Evolutionary conservation across 2,797 vertebrate species (phyloP).

Genomic region (Orientallactaga sibirica): DNA sequence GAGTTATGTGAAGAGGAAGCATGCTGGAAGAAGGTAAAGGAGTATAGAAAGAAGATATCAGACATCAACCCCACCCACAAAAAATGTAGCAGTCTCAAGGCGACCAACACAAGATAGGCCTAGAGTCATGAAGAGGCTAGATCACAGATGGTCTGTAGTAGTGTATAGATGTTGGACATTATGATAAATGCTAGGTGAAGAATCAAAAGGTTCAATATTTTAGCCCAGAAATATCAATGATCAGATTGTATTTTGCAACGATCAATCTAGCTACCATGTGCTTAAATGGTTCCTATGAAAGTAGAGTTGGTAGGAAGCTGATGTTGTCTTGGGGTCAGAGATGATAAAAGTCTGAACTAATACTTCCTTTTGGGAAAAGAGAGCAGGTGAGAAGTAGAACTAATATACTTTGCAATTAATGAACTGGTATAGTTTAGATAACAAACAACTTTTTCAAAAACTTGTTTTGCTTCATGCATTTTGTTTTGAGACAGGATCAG

Average conservation of each 20-base stretch:
- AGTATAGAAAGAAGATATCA: not conserved
- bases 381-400: not conserved
- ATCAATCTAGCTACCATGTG: not conserved
- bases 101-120: not conserved
- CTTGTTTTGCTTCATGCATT: not conserved
- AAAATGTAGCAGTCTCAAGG: too few relatives aligned
- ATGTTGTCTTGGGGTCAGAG: not conserved
- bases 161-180: not conserved
- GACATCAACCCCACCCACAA: not conserved
- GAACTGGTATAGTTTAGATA: not conserved
- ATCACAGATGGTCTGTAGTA: not conserved
- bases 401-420: not conserved
- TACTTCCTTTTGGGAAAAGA: not conserved
- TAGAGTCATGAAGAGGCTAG: not conserved
- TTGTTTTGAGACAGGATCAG: not conserved
- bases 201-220: not conserved
- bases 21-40: not conserved
- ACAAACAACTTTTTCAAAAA: not conserved
- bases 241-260: constrained; percentile 29
- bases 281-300: not conserved
- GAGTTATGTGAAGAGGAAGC: not conserved
- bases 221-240: constrained; percentile 25
- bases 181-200: not conserved
- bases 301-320: not conserved
- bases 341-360: not conserved